Conservation (phyloP, 2,113 vertebrate genomes). For the Hippocampus comes region DNA sequence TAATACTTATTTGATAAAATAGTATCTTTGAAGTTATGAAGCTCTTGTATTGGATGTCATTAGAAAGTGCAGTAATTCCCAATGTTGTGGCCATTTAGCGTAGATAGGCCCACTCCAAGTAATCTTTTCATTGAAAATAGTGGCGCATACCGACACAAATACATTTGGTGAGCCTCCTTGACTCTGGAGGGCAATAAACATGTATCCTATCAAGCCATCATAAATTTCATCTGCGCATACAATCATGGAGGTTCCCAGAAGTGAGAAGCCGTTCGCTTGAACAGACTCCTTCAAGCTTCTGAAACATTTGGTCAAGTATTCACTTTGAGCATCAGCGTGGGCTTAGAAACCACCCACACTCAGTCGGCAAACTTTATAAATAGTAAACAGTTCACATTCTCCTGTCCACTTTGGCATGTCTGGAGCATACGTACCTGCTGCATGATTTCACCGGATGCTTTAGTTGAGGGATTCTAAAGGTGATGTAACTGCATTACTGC, state of each 20-base stretch:
- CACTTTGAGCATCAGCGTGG: conserved; percentile 13
- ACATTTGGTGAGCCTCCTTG: too few species aligned
- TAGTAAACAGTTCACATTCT: conserved; percentile 51
- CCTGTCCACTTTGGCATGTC: conserved; percentile 31
- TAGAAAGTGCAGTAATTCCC: not conserved
- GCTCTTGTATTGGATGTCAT: not conserved
- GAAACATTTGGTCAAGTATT: conserved; percentile 44
- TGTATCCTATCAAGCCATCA: too few species aligned
- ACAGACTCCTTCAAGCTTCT: conserved; percentile 26
- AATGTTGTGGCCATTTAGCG: too few species aligned
- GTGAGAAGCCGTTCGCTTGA: too few species aligned
- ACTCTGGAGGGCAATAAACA: too few species aligned
- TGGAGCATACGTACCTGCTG: conserved; percentile 36
- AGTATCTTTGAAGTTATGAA: not conserved
- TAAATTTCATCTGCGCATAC: too few species aligned
- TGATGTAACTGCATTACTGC: not conserved
- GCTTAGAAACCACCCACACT: conserved; percentile 22
- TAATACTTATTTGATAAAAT: not conserved
- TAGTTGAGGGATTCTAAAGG: not conserved
- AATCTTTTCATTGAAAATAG: too few species aligned
- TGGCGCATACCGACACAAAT: too few species aligned
- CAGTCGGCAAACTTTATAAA: conserved; percentile 41
- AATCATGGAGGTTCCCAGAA: too few species aligned
- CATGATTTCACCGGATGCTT: conserved; percentile 41
- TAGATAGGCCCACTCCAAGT: too few species aligned